Evolutionary conservation across 2,797 vertebrate genomes (phyloP).

Genomic region (Sebastes ruberrimus): DNA sequence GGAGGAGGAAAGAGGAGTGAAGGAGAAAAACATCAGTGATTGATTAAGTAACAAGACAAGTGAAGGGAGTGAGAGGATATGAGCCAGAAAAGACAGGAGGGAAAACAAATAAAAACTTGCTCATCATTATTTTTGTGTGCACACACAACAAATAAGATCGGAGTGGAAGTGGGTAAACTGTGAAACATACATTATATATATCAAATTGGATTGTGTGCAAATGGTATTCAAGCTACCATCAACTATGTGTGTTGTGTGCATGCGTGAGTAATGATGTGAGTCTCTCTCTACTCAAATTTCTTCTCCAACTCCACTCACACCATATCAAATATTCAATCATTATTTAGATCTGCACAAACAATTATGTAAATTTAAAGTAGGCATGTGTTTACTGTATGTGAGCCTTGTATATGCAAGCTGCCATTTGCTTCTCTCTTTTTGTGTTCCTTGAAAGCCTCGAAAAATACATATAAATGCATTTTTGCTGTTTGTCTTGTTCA

Average conservation of each 20-base stretch:
- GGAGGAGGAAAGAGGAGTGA: not conserved
- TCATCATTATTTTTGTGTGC: constrained; percentile 22
- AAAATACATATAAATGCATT: not conserved
- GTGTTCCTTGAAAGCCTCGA: not conserved
- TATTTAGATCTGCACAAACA: constrained; percentile 32
- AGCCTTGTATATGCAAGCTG: constrained; percentile 19
- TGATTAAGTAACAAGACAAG: constrained; percentile 43
- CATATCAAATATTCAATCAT: constrained; percentile 32
- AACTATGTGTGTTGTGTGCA: constrained; percentile 1
- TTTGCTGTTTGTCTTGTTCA: not conserved
- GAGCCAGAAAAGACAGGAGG: constrained; percentile 26
- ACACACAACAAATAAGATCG: not conserved
- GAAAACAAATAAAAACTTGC: constrained; percentile 42
- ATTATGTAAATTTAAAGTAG: constrained; percentile 43
- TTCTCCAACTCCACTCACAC: constrained; percentile 10
- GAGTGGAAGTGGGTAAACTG: constrained; percentile 18
- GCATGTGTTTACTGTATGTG: not conserved
- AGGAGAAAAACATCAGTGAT: constrained; percentile 47
- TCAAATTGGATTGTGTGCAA: constrained; percentile 41
- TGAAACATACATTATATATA: constrained; percentile 23
- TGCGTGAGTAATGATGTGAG: constrained; percentile 9
- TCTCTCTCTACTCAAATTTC: not conserved
- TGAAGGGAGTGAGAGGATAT: constrained; percentile 8
- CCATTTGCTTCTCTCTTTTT: not conserved
- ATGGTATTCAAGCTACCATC: constrained; percentile 22